phyloP scores from a whole-genome alignment of 2,888 invertebrate genomes.

The Acutogordius australiensis region DNA sequence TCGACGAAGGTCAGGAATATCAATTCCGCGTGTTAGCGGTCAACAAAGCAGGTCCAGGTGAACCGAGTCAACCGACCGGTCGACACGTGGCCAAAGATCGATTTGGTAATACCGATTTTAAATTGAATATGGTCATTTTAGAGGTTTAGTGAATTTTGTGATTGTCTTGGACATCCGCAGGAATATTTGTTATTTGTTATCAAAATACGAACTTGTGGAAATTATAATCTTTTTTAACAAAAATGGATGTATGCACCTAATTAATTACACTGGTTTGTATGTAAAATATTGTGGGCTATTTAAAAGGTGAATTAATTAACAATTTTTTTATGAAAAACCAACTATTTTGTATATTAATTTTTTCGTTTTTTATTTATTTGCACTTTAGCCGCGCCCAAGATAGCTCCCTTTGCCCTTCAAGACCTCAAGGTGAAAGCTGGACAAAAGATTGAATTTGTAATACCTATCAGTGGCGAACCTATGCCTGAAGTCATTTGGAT shows the following conservation, averaged over 20 bases:
- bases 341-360: no score
- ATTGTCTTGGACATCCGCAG: no score
- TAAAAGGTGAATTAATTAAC: no score
- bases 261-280: no score
- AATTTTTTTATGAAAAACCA: no score
- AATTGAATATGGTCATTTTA: no score
- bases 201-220: no score
- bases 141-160: no score
- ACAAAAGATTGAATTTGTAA: constrained; percentile 62
- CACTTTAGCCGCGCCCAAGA: constrained; percentile 43
- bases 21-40: constrained; percentile 69
- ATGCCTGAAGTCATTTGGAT: constrained; percentile 65
- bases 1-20: constrained; percentile 27
- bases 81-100: constrained; percentile 32
- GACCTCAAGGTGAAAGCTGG: constrained; percentile 66
- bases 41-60: constrained; percentile 66
- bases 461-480: constrained; percentile 79
- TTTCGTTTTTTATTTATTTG: constrained; percentile 20
- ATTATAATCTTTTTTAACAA: no score
- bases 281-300: no score
- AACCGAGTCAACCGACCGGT: constrained; percentile 52
- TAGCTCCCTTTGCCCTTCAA: constrained; percentile 53
- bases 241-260: no score
- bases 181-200: no score
- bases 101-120: constrained; percentile 35